Evolutionary conservation across 1,140 invertebrate species (phyloP).

Genomic region (Aphis craccivora): DNA sequence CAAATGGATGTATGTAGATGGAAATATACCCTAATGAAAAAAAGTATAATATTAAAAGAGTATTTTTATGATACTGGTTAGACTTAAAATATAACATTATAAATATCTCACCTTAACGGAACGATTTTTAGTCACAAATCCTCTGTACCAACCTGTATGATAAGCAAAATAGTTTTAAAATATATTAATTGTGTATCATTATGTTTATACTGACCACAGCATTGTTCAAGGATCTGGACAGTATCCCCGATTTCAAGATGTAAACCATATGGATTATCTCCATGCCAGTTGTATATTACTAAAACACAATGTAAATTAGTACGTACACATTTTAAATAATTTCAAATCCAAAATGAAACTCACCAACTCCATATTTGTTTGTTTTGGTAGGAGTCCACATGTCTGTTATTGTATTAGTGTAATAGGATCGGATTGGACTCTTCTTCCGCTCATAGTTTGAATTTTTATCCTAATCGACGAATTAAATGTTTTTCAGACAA

Average conservation of each 20-base stretch:
- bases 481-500: background rate
- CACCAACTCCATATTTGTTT: slow-evolving; percentile 73
- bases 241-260: slow-evolving; percentile 89
- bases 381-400: slow-evolving; percentile 73
- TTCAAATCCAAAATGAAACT: slow-evolving; percentile 61
- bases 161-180: slow-evolving; percentile 59
- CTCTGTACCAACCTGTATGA: slow-evolving; percentile 82
- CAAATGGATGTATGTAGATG: slow-evolving; percentile 47
- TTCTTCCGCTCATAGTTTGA: slow-evolving; percentile 26
- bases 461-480: background rate
- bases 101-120: slow-evolving; percentile 69
- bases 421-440: background rate
- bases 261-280: slow-evolving; percentile 80
- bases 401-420: slow-evolving; percentile 56
- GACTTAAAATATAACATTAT: no score
- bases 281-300: slow-evolving; percentile 91
- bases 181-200: background rate
- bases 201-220: slow-evolving; percentile 69
- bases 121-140: slow-evolving; percentile 82
- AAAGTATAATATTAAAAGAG: background rate
- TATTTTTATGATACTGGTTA: background rate
- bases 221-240: slow-evolving; percentile 89
- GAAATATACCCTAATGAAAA: slow-evolving; percentile 45
- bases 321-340: background rate
- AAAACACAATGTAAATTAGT: slow-evolving; percentile 58